Evolutionary conservation across 2,797 vertebrate species (phyloP).

Genomic region (Eulemur albifrons): DNA sequence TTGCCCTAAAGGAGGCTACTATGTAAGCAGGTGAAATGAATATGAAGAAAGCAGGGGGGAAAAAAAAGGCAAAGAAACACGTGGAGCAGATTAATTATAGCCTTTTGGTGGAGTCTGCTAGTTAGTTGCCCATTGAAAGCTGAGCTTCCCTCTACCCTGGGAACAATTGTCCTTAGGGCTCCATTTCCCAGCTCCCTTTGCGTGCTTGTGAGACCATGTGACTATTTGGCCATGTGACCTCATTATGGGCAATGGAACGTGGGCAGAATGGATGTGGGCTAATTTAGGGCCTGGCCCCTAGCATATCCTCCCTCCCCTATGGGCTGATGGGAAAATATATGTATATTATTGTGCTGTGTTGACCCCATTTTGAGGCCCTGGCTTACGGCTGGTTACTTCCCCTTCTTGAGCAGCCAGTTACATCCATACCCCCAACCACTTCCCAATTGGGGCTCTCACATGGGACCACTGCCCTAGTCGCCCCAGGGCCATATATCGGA

Average conservation of each 20-base stretch:
- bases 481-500: neutral
- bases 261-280: neutral
- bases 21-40: neutral
- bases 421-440: neutral
- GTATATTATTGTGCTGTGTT: neutral
- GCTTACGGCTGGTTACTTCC: neutral
- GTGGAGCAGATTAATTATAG: neutral
- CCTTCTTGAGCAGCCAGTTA: neutral
- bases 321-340: neutral
- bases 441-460: neutral
- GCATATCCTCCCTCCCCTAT: neutral
- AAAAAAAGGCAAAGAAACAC: neutral
- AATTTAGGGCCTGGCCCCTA: neutral
- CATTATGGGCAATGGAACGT: neutral
- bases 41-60: neutral
- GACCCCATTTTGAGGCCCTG: neutral
- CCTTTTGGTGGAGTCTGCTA: neutral
- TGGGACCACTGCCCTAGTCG: neutral
- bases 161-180: neutral
- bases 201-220: neutral
- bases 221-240: neutral
- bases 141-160: neutral
- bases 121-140: neutral
- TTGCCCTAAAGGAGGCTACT: neutral
- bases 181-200: neutral